Conservation (phyloP, 2,797 vertebrate genomes). For the Pelodytes ibericus region DNA sequence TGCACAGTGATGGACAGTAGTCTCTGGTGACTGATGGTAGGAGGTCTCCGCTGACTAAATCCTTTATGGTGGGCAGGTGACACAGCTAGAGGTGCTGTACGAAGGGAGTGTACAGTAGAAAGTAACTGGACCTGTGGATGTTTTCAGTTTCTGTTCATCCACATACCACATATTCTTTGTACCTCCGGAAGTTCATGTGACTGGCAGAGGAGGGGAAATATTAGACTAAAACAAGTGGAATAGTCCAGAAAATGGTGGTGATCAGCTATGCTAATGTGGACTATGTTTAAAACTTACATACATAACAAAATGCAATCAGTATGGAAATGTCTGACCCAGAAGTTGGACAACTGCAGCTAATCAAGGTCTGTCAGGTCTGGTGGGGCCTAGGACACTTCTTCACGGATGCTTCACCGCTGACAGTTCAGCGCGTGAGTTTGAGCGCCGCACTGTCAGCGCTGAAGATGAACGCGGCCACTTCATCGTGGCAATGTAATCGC, state of each 20-base stretch:
- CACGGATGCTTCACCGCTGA: too few relatives aligned
- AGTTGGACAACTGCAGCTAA: too few relatives aligned
- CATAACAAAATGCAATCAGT: too few relatives aligned
- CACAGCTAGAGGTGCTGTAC: neutral
- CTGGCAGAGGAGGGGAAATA: conserved; percentile 1
- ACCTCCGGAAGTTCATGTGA: conserved; percentile 8
- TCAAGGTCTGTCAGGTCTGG: too few relatives aligned
- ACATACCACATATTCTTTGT: conserved; percentile 33
- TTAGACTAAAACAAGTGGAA: neutral
- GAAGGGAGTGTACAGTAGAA: neutral
- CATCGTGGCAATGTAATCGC: too few relatives aligned
- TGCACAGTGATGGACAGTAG: neutral
- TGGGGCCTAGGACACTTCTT: too few relatives aligned
- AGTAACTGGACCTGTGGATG: conserved; percentile 10
- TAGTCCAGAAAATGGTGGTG: neutral
- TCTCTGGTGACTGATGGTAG: neutral
- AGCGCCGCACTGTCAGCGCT: too few relatives aligned
- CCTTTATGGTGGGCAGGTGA: neutral
- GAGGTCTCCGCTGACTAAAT: neutral
- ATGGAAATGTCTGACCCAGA: too few relatives aligned
- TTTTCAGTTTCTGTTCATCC: neutral
- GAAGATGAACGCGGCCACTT: too few relatives aligned
- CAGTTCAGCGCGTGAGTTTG: too few relatives aligned
- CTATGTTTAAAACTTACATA: too few relatives aligned
- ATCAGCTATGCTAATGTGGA: neutral